phyloP scores from a whole-genome alignment of 2,113 vertebrate species.

The Tretioscincus oriximinensis region DNA sequence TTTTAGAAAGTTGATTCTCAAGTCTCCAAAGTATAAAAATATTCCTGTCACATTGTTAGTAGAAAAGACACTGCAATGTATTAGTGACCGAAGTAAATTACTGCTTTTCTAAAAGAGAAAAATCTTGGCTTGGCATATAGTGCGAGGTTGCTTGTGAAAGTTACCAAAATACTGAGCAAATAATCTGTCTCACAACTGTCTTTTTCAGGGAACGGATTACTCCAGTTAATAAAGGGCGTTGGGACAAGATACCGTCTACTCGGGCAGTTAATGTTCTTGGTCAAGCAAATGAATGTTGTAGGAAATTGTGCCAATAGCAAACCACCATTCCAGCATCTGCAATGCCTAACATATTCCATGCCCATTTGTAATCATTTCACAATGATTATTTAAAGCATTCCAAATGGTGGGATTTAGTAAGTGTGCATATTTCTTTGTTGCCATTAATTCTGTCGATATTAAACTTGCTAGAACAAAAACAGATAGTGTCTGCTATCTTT shows the following conservation, averaged over 20 bases:
- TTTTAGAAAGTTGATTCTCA: too few species aligned
- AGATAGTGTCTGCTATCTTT: neutral
- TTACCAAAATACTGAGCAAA: too few species aligned
- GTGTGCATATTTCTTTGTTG: neutral
- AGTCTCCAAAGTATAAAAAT: too few species aligned
- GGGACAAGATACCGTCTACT: slow-evolving; percentile 2
- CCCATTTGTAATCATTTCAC: neutral
- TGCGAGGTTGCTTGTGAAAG: too few species aligned
- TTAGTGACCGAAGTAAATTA: too few species aligned
- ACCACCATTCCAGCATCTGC: neutral
- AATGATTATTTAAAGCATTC: neutral
- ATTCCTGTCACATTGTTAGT: too few species aligned
- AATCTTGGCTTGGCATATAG: too few species aligned
- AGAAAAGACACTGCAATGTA: too few species aligned
- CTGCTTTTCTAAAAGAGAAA: too few species aligned
- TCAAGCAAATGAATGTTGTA: neutral
- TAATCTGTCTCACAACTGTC: neutral
- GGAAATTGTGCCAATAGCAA: neutral
- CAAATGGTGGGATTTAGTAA: slow-evolving; percentile 3
- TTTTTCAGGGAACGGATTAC: slow-evolving; percentile 64
- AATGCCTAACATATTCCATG: neutral
- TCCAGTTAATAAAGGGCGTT: slow-evolving; percentile 42
- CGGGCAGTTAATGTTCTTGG: neutral
- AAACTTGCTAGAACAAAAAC: slow-evolving; percentile 1
- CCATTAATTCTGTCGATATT: neutral